These are phyloP conservation scores for Drosophila acutilabella DNA, from an alignment of 2,888 invertebrate species.

Conservation along the genomic window DNA sequence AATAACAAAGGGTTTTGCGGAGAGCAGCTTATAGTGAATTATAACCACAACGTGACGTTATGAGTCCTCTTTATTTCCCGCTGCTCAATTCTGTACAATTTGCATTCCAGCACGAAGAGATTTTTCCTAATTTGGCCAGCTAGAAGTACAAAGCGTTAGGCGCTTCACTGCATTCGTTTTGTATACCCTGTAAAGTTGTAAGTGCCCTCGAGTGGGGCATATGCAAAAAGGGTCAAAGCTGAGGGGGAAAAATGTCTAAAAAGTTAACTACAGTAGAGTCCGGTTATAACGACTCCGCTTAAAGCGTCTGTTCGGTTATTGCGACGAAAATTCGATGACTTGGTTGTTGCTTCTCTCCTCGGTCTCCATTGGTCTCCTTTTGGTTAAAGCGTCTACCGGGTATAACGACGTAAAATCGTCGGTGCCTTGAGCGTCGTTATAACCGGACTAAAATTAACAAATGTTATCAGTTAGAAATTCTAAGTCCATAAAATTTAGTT, in stretches of 20 bases:
- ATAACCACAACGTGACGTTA: constrained; percentile 31
- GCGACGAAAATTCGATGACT: too few relatives aligned
- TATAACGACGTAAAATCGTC: too few relatives aligned
- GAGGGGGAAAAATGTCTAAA: too few relatives aligned
- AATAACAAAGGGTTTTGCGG: constrained; percentile 28
- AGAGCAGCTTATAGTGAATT: constrained; percentile 13
- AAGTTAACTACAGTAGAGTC: too few relatives aligned
- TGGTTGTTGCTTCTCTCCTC: too few relatives aligned
- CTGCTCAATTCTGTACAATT: constrained; percentile 1
- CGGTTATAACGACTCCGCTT: too few relatives aligned
- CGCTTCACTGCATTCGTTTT: constrained; percentile 19
- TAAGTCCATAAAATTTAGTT: background rate
- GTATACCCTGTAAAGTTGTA: background rate
- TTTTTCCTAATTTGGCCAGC: constrained; percentile 22
- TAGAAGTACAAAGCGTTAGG: constrained; percentile 14
- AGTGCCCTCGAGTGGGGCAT: background rate
- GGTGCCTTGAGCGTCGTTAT: too few relatives aligned
- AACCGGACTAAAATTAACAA: too few relatives aligned
- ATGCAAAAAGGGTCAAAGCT: background rate
- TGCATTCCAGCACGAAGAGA: constrained; percentile 10
- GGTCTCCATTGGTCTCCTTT: too few relatives aligned
- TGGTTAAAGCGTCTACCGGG: too few relatives aligned
- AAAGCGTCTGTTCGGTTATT: too few relatives aligned
- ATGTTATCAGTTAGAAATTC: background rate
- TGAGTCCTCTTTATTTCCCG: constrained; percentile 26